Conservation (phyloP, 2,888 invertebrate species). For the Rhamnusium bicolor region DNA sequence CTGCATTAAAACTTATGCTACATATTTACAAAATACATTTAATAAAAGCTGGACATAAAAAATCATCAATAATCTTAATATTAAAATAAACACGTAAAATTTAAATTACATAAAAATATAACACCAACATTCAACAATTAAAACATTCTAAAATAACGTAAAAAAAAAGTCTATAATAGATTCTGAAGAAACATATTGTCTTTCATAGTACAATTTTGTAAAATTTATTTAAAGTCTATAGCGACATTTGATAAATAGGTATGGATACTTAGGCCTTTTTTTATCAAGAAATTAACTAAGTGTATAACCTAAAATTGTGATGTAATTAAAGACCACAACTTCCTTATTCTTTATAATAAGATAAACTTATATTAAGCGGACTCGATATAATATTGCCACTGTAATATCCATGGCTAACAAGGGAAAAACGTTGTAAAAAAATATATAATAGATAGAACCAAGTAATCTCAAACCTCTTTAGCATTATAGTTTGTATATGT, state of each 20-base stretch:
- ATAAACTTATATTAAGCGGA: too few species aligned
- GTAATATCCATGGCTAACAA: too few species aligned
- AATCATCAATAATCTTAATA: constrained; percentile 30
- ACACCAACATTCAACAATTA: not conserved
- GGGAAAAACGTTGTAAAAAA: too few species aligned
- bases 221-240: not conserved
- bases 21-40: constrained; percentile 60
- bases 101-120: not conserved
- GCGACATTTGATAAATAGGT: not conserved
- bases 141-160: not conserved
- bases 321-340: too few species aligned
- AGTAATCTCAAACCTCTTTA: too few species aligned
- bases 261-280: constrained; percentile 1
- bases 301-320: too few species aligned
- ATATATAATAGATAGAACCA: too few species aligned
- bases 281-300: not conserved
- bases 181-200: not conserved
- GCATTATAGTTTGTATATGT: too few species aligned
- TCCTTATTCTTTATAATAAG: too few species aligned
- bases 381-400: too few species aligned
- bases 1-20: constrained; percentile 62
- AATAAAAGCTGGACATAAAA: constrained; percentile 45
- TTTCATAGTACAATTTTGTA: not conserved
- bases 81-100: constrained; percentile 15
- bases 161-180: not conserved